phyloP scores from a whole-genome alignment of 2,797 vertebrate species.

The Sebastes variabilis region DNA sequence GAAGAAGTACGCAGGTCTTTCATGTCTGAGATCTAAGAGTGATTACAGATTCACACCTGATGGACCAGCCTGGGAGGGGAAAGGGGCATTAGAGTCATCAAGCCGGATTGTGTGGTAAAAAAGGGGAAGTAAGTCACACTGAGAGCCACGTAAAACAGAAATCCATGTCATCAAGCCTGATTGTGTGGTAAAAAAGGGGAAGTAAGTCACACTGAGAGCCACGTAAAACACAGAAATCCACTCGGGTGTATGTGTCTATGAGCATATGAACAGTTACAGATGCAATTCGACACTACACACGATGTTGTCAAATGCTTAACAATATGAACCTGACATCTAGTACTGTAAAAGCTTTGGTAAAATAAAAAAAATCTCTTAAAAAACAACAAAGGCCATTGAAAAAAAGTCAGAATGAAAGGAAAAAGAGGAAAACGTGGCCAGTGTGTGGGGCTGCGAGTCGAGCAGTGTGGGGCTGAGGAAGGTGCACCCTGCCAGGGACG shows the following conservation, averaged over 20 bases:
- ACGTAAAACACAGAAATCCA: not conserved
- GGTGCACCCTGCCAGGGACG: conserved; percentile 85
- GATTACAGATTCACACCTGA: conserved; percentile 77
- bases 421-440: conserved; percentile 64
- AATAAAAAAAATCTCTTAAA: conserved; percentile 33
- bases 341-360: conserved; percentile 18
- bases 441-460: conserved; percentile 72
- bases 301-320: not conserved
- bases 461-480: conserved; percentile 74
- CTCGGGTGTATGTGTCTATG: not conserved
- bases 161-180: not conserved
- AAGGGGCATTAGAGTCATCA: conserved; percentile 33
- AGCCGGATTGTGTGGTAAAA: conserved; percentile 23
- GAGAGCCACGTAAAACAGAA: not conserved
- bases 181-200: conserved; percentile 20
- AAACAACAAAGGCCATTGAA: conserved; percentile 59
- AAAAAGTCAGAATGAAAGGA: conserved; percentile 45
- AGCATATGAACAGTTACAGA: not conserved
- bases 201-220: not conserved
- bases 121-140: not conserved
- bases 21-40: conserved; percentile 81
- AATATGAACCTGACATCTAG: not conserved
- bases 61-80: conserved; percentile 64
- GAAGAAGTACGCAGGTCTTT: conserved; percentile 75
- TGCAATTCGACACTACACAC: not conserved